Evolutionary conservation across 37 sponge, comb jelly and placozoan genomes (phyloP), one percentile per base, ranked within the genome.

Genomic region (Tethya wilhelma): DNA sequence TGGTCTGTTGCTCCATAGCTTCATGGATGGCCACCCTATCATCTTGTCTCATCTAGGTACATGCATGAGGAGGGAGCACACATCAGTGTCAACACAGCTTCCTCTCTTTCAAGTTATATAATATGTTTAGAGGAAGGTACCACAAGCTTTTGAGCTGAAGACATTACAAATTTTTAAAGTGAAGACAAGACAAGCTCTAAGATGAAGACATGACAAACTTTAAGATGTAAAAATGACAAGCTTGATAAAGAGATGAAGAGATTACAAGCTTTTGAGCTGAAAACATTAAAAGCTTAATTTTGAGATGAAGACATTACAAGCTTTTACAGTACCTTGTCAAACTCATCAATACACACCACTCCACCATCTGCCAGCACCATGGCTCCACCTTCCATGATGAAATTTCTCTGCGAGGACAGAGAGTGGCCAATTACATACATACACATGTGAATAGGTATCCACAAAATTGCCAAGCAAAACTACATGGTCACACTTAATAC

Each of bases 1-100:
- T 99, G 46, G 99, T 99, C 67, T 99, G 99, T 79, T 99, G 99
- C 62, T 99, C 99, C 99, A 99, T 99, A n/a, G 99, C 99, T 67
- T 99, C 99, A 68, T 99, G 99, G 39, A 99, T 99, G 31, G 99
- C 99, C 46, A 99, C 99, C 62, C 99, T 37, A 59, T 99, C 99
- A 63, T 98, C 94, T 67, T 98, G 91, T 67, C 99, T 89, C 99
- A 98, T 98, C 93, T 93, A 62, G 25, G 20, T 17, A 44, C 2
- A 49, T 49, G 55, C 55, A 49, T 49, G 11, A 49, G 55, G 17
- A 49, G 11, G 17, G 55, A 49, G 17, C 55, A 49, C 55, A 20
- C 17, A 11, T 49, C 55, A 11, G 17, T 49, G n/a, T n/a, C n/a
- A 49, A 49, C 55, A 20, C 17, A 49, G 55, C 11, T 49, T 49